Conservation (phyloP, 2,113 vertebrate genomes). For the Sinocyclocheilus grahami region DNA sequence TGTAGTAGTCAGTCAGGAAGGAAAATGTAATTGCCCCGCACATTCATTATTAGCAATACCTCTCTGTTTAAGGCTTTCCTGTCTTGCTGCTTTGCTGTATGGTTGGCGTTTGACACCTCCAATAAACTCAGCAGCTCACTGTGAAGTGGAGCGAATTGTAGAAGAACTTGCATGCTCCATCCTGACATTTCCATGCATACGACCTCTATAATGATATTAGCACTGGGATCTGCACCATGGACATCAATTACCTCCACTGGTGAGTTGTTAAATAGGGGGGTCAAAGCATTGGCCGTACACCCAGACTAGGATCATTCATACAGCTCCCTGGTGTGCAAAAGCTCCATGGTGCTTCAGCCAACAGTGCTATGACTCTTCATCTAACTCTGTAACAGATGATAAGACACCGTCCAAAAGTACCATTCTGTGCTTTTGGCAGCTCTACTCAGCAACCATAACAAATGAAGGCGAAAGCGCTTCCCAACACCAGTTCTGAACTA, state of each 20-base stretch:
- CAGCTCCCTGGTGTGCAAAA: constrained; percentile 43
- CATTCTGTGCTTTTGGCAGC: constrained; percentile 51
- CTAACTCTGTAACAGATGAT: constrained; percentile 47
- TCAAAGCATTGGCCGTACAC: constrained; percentile 45
- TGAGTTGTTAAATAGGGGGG: constrained; percentile 51
- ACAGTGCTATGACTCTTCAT: constrained; percentile 44
- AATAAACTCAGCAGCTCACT: constrained; percentile 35
- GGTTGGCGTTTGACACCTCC: constrained; percentile 27
- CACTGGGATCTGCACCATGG: constrained; percentile 44
- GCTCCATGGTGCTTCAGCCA: constrained; percentile 13
- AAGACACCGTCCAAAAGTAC: constrained; percentile 47
- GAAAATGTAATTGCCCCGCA: background rate
- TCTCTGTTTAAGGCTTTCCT: background rate
- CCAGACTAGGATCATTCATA: constrained; percentile 52
- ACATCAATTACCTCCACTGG: constrained; percentile 55
- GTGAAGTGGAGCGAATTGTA: constrained; percentile 31
- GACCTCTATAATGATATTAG: constrained; percentile 56
- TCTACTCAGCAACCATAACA: constrained; percentile 47
- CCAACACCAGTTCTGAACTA: constrained; percentile 2
- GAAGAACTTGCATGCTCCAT: constrained; percentile 20
- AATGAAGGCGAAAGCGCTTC: constrained; percentile 26
- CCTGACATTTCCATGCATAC: constrained; percentile 47
- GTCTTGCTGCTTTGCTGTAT: constrained; percentile 14
- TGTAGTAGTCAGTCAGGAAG: background rate
- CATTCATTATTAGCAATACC: too few species aligned